A percentile compares a stretch with the other conserved stretches of the same genome.
Evolutionary conservation across 2,797 vertebrate species (phyloP).

Genomic region (Molothrus aeneus): DNA sequence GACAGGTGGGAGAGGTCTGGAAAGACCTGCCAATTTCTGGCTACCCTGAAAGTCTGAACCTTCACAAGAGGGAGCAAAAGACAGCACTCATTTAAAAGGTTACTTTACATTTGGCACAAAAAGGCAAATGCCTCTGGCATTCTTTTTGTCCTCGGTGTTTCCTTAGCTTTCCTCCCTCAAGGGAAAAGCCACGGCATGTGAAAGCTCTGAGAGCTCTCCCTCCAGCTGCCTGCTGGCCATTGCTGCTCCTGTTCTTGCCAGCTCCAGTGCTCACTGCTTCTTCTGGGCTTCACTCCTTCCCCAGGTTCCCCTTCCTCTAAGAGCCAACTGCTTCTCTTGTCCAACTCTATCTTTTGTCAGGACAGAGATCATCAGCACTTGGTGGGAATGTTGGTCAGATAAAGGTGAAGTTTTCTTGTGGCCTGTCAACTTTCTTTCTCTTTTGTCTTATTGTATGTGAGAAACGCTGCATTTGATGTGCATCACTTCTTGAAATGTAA

Average conservation of each 20-base stretch:
- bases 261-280: slow-evolving; percentile 21
- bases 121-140: slow-evolving; percentile 64
- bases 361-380: slow-evolving; percentile 1
- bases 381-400: slow-evolving; percentile 42
- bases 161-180: slow-evolving; percentile 28
- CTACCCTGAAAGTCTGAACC: slow-evolving; percentile 9
- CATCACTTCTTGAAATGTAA: not conserved
- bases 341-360: slow-evolving; percentile 14
- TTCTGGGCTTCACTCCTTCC: slow-evolving; percentile 25
- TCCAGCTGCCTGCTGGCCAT: slow-evolving; percentile 52
- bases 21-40: not conserved
- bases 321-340: slow-evolving; percentile 10
- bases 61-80: slow-evolving; percentile 17
- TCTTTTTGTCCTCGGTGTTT: slow-evolving; percentile 38
- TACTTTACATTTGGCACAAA: slow-evolving; percentile 53
- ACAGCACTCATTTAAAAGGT: slow-evolving; percentile 26
- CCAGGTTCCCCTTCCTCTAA: slow-evolving; percentile 25
- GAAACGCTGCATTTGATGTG: not conserved
- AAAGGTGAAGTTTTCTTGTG: slow-evolving; percentile 55
- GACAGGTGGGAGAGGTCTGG: not conserved
- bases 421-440: not conserved
- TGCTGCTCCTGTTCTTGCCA: slow-evolving; percentile 47
- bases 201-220: slow-evolving; percentile 54
- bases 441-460: not conserved
- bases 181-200: slow-evolving; percentile 35